These are phyloP conservation scores for Sylvia borin DNA, from an alignment of 2,797 vertebrate genomes.

Conservation along the genomic window DNA sequence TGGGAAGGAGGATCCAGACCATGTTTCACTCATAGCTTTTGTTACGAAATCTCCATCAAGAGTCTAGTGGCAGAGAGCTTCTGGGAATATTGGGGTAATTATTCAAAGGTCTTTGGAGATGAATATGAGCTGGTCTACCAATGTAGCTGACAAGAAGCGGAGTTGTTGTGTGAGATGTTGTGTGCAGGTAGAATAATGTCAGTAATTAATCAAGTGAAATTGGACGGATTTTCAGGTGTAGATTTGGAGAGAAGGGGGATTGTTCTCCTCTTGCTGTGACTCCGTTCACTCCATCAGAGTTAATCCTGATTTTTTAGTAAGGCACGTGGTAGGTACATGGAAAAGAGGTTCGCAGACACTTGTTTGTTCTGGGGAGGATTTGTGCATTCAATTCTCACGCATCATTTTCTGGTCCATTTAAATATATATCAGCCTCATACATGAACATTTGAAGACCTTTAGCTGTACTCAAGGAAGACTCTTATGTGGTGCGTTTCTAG, in stretches of 20 bases:
- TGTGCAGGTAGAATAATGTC: background rate
- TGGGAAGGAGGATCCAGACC: conserved; percentile 11
- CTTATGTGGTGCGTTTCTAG: conserved; percentile 46
- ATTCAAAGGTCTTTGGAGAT: background rate
- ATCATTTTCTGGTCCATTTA: conserved; percentile 58
- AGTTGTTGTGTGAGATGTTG: background rate
- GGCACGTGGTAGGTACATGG: background rate
- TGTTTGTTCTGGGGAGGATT: conserved; percentile 11
- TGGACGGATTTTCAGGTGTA: background rate
- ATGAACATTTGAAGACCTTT: conserved; percentile 58
- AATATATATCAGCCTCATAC: conserved; percentile 51
- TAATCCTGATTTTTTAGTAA: background rate
- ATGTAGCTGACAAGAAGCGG: background rate
- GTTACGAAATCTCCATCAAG: background rate
- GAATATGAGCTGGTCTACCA: background rate
- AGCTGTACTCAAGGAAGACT: conserved; percentile 56
- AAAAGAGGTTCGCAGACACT: background rate
- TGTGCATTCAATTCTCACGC: conserved; percentile 32
- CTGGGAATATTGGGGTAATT: background rate
- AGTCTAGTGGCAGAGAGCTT: conserved; percentile 9
- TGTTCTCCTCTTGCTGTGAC: background rate
- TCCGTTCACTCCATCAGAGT: background rate
- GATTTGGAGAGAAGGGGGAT: background rate
- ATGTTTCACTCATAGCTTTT: background rate
- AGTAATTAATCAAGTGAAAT: background rate